phyloP scores from a whole-genome alignment of 2,797 vertebrate genomes.

The Amblyopsis hoosieri region DNA sequence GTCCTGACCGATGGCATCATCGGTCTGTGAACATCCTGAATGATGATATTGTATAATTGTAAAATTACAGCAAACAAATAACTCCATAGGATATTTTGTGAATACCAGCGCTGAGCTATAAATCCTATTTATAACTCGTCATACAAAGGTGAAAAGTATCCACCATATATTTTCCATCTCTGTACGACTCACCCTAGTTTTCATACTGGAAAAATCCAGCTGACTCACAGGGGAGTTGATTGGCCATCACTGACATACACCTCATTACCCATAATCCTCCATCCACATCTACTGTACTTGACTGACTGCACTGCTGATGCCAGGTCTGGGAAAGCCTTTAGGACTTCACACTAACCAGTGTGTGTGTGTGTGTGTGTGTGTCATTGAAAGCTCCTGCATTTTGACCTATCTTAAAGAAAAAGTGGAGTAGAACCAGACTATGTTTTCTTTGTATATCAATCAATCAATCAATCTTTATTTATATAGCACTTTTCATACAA shows the following conservation, averaged over 20 bases:
- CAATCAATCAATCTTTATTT: too few relatives aligned
- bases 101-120: background rate
- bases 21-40: too few relatives aligned
- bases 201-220: constrained; percentile 36
- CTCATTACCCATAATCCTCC: constrained; percentile 58
- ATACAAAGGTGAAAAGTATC: constrained; percentile 2
- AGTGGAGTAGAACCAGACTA: too few relatives aligned
- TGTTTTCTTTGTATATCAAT: too few relatives aligned
- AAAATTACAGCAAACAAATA: too few relatives aligned
- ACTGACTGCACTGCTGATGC: constrained; percentile 45
- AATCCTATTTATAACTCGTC: background rate
- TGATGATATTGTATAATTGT: too few relatives aligned
- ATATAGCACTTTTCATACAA: too few relatives aligned
- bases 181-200: constrained; percentile 26
- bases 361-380: constrained; percentile 2
- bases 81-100: too few relatives aligned
- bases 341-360: constrained; percentile 19
- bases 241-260: constrained; percentile 51
- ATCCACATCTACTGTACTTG: constrained; percentile 31
- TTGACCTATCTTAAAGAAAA: too few relatives aligned
- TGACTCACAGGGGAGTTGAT: constrained; percentile 46
- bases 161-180: constrained; percentile 24
- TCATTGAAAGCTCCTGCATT: background rate
- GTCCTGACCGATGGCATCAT: too few relatives aligned
- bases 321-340: constrained; percentile 21